Evolutionary conservation across 1,140 invertebrate genomes (phyloP).

Genomic region (Hycleus cichorii): DNA sequence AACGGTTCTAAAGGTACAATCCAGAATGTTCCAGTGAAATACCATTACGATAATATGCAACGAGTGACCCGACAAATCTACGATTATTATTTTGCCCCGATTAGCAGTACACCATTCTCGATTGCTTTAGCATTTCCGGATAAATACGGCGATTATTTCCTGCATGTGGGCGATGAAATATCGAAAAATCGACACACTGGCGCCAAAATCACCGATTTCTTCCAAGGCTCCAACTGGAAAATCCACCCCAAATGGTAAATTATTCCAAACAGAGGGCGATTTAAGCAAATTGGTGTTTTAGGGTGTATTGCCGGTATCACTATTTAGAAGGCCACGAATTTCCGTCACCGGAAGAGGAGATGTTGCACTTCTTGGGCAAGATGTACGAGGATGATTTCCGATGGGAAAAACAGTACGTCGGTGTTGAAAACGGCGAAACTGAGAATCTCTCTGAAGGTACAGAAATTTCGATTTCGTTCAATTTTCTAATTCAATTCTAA

Average conservation of each 20-base stretch:
- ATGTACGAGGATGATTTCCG: constrained; percentile 51
- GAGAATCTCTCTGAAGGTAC: constrained; percentile 13
- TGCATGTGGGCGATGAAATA: constrained; percentile 65
- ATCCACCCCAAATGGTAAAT: constrained; percentile 78
- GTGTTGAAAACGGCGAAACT: constrained; percentile 32
- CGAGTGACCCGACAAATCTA: constrained; percentile 71
- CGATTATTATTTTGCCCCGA: constrained; percentile 74
- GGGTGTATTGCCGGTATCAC: constrained; percentile 83
- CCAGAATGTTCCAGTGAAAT: constrained; percentile 60
- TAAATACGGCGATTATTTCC: constrained; percentile 67
- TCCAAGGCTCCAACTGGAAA: constrained; percentile 66
- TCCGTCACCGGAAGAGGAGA: constrained; percentile 60
- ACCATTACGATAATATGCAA: constrained; percentile 75
- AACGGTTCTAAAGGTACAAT: constrained; percentile 59
- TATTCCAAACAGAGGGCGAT: constrained; percentile 4
- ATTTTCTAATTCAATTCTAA: not conserved
- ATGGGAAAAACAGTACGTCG: constrained; percentile 47
- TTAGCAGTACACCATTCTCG: constrained; percentile 80
- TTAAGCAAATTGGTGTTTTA: constrained; percentile 31
- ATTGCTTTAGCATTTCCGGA: constrained; percentile 74
- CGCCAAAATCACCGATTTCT: constrained; percentile 60
- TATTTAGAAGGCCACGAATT: constrained; percentile 68
- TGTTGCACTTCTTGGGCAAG: constrained; percentile 64
- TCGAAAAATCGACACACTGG: constrained; percentile 34
- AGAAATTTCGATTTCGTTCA: not conserved